Evolutionary conservation across 2,797 vertebrate genomes (phyloP).

Genomic region (Rhinella marina): DNA sequence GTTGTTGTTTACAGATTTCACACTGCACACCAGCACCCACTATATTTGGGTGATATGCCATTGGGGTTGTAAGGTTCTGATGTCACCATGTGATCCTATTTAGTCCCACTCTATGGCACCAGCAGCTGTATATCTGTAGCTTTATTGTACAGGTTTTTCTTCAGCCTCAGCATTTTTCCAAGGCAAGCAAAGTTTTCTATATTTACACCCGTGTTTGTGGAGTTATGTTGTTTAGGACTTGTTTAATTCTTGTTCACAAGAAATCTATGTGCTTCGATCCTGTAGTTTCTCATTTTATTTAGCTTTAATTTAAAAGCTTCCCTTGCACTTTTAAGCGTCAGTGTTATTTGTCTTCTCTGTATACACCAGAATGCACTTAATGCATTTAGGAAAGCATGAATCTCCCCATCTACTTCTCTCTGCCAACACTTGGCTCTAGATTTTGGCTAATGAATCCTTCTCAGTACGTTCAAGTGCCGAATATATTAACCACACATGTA

Average conservation of each 20-base stretch:
- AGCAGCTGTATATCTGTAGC: not conserved
- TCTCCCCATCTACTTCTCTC: conserved; percentile 44
- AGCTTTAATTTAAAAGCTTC: conserved; percentile 40
- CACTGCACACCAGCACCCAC: too few relatives aligned
- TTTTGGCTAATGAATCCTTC: conserved; percentile 47
- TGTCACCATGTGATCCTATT: not conserved
- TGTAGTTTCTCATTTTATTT: conserved; percentile 45
- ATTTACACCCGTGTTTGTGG: not conserved
- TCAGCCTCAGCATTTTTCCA: not conserved
- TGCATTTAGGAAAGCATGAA: conserved; percentile 51
- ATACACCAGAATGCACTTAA: conserved; percentile 51
- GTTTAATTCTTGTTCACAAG: conserved; percentile 18
- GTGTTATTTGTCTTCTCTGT: conserved; percentile 46
- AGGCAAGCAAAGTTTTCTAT: not conserved
- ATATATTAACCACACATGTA: conserved; percentile 53
- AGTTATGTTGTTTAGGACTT: conserved; percentile 25
- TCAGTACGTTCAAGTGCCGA: conserved; percentile 23
- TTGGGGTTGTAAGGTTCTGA: not conserved
- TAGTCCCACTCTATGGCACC: not conserved
- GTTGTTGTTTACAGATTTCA: too few relatives aligned
- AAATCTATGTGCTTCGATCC: conserved; percentile 21
- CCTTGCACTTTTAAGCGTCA: conserved; percentile 28
- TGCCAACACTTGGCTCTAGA: conserved; percentile 48
- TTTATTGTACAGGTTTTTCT: not conserved
- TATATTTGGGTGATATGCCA: too few relatives aligned